Evolutionary conservation across 2,888 invertebrate species (phyloP).

Genomic region (Phymatocera aterrima): DNA sequence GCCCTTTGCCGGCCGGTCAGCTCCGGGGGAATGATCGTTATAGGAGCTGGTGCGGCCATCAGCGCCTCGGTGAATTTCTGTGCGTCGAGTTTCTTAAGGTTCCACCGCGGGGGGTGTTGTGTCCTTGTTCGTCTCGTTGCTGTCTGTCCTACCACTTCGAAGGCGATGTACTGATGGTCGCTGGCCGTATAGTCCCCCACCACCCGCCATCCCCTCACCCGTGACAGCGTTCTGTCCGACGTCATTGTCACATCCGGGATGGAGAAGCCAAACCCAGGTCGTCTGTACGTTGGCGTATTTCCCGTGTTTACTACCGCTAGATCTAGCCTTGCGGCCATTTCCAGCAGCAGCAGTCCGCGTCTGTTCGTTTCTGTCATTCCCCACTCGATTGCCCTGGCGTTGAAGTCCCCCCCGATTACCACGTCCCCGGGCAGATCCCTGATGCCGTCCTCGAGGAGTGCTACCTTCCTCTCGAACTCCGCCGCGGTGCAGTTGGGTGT

Average conservation of each 20-base stretch:
- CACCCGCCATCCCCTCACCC: constrained; percentile 49
- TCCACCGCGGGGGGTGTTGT: constrained; percentile 36
- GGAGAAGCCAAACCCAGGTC: constrained; percentile 39
- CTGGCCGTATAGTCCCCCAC: constrained; percentile 53
- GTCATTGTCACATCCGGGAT: constrained; percentile 51
- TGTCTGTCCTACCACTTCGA: constrained; percentile 40
- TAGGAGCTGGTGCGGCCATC: constrained; percentile 46
- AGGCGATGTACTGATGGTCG: constrained; percentile 52
- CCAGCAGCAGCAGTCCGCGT: constrained; percentile 54
- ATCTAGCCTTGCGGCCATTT: constrained; percentile 54
- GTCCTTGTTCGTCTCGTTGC: neutral
- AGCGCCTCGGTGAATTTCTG: constrained; percentile 45
- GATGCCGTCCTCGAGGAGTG: constrained; percentile 48
- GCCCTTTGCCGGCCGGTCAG: constrained; percentile 47
- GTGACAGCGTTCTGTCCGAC: constrained; percentile 44
- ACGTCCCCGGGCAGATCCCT: constrained; percentile 37
- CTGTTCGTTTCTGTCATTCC: constrained; percentile 54
- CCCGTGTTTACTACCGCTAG: constrained; percentile 47
- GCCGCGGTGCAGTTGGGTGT: constrained; percentile 49
- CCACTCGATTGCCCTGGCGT: constrained; percentile 53
- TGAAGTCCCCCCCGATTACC: constrained; percentile 48
- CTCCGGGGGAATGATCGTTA: constrained; percentile 38
- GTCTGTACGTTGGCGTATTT: constrained; percentile 47
- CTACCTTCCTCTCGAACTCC: constrained; percentile 45
- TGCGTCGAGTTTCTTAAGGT: constrained; percentile 12